Conservation (phyloP, 2,888 invertebrate species). For the Papilio demoleus region DNA sequence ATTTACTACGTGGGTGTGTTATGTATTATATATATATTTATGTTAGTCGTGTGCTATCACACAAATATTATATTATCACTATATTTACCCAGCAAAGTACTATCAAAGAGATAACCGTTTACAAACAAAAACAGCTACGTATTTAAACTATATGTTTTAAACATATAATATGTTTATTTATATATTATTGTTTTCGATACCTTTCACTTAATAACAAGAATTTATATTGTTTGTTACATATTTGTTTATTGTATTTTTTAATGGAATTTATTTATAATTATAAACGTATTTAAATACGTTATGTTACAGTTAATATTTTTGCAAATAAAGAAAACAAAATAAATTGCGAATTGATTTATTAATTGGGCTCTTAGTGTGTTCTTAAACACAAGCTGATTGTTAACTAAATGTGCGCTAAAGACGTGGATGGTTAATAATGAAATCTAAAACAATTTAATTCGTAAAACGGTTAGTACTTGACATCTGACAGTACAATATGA, state of each 20-base stretch:
- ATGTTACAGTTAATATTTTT: no score
- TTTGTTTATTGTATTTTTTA: neutral
- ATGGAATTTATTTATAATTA: no score
- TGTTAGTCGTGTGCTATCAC: conserved; percentile 37
- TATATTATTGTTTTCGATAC: neutral
- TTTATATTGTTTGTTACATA: conserved; percentile 15
- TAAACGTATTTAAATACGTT: no score
- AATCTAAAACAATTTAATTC: no score
- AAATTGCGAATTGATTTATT: no score
- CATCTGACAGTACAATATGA: no score
- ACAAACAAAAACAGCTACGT: conserved; percentile 45
- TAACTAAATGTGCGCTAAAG: no score
- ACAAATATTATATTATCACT: conserved; percentile 44
- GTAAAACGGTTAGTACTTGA: no score
- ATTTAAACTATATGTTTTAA: conserved; percentile 44
- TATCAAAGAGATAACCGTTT: conserved; percentile 39
- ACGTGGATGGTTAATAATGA: no score
- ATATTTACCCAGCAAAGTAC: conserved; percentile 42
- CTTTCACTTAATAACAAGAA: conserved; percentile 30
- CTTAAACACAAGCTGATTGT: no score
- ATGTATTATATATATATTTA: conserved; percentile 13
- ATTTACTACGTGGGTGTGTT: neutral
- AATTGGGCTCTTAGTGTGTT: no score
- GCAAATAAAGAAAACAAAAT: no score
- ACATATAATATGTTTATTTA: conserved; percentile 28